phyloP scores from a whole-genome alignment of 2,888 invertebrate species.

The Catocala nupta region DNA sequence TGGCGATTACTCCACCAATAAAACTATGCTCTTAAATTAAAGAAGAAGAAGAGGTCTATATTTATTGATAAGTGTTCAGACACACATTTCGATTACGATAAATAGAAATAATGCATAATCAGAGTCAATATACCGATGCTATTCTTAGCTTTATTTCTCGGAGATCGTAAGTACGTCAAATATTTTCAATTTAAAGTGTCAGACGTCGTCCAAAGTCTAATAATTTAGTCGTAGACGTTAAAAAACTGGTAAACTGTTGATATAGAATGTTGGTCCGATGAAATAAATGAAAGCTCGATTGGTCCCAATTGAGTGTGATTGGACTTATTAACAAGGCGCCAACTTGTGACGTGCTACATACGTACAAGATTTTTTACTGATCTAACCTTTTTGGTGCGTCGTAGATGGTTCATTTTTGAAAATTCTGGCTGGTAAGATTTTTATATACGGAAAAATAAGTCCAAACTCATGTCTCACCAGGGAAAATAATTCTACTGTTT shows the following conservation, averaged over 20 bases:
- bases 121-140: background rate
- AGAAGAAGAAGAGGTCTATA: no score
- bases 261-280: conserved; percentile 50
- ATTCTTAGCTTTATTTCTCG: conserved; percentile 1
- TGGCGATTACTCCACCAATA: no score
- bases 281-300: conserved; percentile 62
- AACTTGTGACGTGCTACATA: conserved; percentile 38
- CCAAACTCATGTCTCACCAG: no score
- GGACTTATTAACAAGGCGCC: conserved; percentile 50
- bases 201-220: conserved; percentile 45
- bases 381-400: conserved; percentile 17
- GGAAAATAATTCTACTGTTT: no score
- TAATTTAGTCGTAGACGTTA: conserved; percentile 48
- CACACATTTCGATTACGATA: background rate
- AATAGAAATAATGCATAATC: background rate
- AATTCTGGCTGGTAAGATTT: no score
- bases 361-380: conserved; percentile 20
- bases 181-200: conserved; percentile 14
- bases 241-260: conserved; percentile 50
- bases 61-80: no score
- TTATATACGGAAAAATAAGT: no score
- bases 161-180: conserved; percentile 7
- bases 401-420: background rate
- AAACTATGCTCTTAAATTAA: no score
- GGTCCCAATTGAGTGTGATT: conserved; percentile 59